Percentiles rank a stretch among this genome's conserved stretches.
Evolutionary conservation across 2,888 invertebrate genomes (phyloP).

Genomic region (Lepidocyrtoides sp.): DNA sequence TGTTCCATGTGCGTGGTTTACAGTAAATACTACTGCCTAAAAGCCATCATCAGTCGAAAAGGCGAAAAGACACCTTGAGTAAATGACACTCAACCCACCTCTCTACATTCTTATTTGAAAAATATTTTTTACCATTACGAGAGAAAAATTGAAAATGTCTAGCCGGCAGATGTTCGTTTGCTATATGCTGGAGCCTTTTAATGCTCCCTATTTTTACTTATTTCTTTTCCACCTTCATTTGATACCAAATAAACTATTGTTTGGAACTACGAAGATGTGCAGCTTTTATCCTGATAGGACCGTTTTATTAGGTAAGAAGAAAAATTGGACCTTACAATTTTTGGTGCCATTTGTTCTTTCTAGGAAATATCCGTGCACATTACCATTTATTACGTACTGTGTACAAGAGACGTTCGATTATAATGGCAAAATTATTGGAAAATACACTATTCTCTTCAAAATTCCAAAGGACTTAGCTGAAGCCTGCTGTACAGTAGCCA

Average conservation of each 20-base stretch:
- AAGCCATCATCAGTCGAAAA: conserved; percentile 69
- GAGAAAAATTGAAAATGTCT: conserved; percentile 48
- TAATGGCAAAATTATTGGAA: no score
- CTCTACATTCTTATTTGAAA: no score
- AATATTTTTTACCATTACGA: no score
- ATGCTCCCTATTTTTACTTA: conserved; percentile 48
- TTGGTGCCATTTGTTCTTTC: background rate
- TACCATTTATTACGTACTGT: background rate
- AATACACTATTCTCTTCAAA: no score
- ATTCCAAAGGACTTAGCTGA: no score
- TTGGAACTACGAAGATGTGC: conserved; percentile 2
- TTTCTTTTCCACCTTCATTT: conserved; percentile 11
- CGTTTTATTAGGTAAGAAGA: background rate
- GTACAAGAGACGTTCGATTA: no score
- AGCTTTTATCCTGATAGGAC: background rate
- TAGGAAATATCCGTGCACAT: background rate
- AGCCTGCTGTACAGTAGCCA: no score
- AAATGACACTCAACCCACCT: conserved; percentile 45
- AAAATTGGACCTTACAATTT: conserved; percentile 1
- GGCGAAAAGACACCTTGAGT: conserved; percentile 55
- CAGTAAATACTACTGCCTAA: conserved; percentile 32
- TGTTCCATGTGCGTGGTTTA: background rate
- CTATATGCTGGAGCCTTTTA: conserved; percentile 68
- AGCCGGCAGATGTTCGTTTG: conserved; percentile 60
- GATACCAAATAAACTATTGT: background rate